A percentile compares a stretch with the other conserved stretches of the same genome.
These are phyloP conservation scores for Seira musarum DNA, from an alignment of 2,888 invertebrate genomes.

Conservation along the genomic window DNA sequence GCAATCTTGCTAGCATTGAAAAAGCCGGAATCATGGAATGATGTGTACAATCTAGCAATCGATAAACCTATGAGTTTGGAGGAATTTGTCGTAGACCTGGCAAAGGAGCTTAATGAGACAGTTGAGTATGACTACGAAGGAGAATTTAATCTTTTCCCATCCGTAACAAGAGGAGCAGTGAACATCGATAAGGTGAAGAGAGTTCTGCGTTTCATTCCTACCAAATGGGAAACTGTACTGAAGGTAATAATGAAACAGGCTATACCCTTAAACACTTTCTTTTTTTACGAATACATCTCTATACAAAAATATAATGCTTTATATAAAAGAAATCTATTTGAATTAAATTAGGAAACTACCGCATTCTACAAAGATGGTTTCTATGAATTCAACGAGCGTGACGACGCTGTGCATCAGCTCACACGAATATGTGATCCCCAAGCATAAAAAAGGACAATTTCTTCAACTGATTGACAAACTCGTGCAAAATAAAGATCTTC, in stretches of 20 bases:
- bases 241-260: conserved; percentile 66
- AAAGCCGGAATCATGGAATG: conserved; percentile 68
- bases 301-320: no score
- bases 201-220: conserved; percentile 72
- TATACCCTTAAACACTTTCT: neutral
- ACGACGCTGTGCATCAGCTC: conserved; percentile 67
- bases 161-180: conserved; percentile 72
- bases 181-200: conserved; percentile 71
- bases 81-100: conserved; percentile 71
- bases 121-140: conserved; percentile 62
- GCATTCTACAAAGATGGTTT: conserved; percentile 72
- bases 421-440: conserved; percentile 62
- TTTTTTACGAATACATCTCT: no score
- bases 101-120: conserved; percentile 61
- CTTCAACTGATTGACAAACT: conserved; percentile 62
- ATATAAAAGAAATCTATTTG: neutral
- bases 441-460: conserved; percentile 65
- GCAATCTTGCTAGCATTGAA: conserved; percentile 70
- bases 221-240: conserved; percentile 71
- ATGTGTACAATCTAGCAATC: conserved; percentile 73
- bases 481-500: conserved; percentile 23
- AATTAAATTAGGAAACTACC: conserved; percentile 70
- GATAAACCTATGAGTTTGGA: conserved; percentile 71
- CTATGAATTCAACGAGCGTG: conserved; percentile 65
- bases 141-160: conserved; percentile 72